Evolutionary conservation across 1,140 invertebrate species (phyloP), one percentile per base, ranked within the genome.

Genomic region (Brachionus koreanus): DNA sequence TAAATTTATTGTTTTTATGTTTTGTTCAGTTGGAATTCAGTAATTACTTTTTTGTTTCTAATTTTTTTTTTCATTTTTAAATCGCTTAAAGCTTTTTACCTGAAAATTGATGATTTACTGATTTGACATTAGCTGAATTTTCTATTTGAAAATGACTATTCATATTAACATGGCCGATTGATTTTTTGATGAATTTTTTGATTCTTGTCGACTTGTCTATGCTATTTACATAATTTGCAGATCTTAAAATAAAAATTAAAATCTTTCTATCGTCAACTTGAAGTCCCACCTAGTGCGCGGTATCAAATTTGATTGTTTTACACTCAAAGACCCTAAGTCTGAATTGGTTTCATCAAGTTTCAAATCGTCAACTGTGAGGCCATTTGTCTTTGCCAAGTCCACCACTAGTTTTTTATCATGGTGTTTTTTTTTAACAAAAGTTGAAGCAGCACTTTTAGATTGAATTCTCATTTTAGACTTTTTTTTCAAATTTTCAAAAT

Each of bases 361-460:
- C 3, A 74, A n/a, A 46, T 74, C 69, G 43, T 74, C 69, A 3
- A 10, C 16, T 13, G 16, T 49, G 13, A 46, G 46, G 2, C 19
- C 43, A 19, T 74, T 74, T 6, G 69, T 74, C 16, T 9, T n/a
- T 25, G 69, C 39, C 9, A 74, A 10, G 23, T 74, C 39, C 39
- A 74, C 23, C 12, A n/a, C 12, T 74, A 10, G 16, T 74, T 74
- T 74, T 46, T 25, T 42, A 19, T 46, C 12, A 46, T 13, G 16
- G 12, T 35, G 23, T 29, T 74, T 74, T 46, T 25, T 23, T 23
- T 25, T 74, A 29, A 19, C 69, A 7, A 49, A 46, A 23, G 69
- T 25, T 46, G 69, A 74, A 23, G 49, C 69, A 65, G 61, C 69
- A 29, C 69, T 74, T 46, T 74, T 74, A 49, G 69, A 46, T n/a